Percentiles rank a stretch among this genome's conserved stretches.
These are phyloP conservation scores for Acronicta aceris DNA, from an alignment of 2,888 invertebrate genomes.

Conservation along the genomic window DNA sequence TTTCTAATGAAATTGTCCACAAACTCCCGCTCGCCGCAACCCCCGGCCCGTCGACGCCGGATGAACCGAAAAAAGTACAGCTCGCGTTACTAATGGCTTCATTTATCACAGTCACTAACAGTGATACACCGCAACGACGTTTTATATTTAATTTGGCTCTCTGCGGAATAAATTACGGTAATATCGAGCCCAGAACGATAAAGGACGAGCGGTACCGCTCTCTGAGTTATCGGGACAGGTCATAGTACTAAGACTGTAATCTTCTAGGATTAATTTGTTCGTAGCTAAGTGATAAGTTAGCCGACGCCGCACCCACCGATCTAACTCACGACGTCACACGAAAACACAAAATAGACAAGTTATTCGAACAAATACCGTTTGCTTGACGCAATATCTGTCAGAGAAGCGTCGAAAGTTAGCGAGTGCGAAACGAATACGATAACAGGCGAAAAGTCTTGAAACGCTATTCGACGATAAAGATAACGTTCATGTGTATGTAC, in stretches of 20 bases:
- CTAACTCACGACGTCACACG: constrained; percentile 72
- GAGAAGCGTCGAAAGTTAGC: constrained; percentile 53
- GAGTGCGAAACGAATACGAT: constrained; percentile 54
- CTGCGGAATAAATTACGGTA: constrained; percentile 86
- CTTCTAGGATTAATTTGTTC: constrained; percentile 85
- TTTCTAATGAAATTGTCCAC: constrained; percentile 90
- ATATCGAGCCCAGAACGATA: constrained; percentile 84
- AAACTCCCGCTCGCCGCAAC: constrained; percentile 83
- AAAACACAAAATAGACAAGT: constrained; percentile 65
- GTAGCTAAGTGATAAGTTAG: constrained; percentile 85
- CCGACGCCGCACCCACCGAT: constrained; percentile 62
- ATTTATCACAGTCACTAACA: constrained; percentile 89
- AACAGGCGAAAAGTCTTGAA: constrained; percentile 61
- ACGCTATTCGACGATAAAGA: constrained; percentile 72
- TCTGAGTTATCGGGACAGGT: constrained; percentile 82
- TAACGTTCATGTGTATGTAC: constrained; percentile 69
- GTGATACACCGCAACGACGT: constrained; percentile 89
- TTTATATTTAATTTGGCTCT: constrained; percentile 89
- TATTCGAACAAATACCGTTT: constrained; percentile 57
- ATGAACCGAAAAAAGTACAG: constrained; percentile 89
- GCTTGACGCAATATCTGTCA: constrained; percentile 63
- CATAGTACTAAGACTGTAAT: constrained; percentile 80
- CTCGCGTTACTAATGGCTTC: constrained; percentile 89
- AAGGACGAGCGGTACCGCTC: constrained; percentile 76
- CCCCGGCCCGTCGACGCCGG: constrained; percentile 84